phyloP scores from a whole-genome alignment of 2,797 vertebrate species.

The Triplophysa bombifrons region DNA sequence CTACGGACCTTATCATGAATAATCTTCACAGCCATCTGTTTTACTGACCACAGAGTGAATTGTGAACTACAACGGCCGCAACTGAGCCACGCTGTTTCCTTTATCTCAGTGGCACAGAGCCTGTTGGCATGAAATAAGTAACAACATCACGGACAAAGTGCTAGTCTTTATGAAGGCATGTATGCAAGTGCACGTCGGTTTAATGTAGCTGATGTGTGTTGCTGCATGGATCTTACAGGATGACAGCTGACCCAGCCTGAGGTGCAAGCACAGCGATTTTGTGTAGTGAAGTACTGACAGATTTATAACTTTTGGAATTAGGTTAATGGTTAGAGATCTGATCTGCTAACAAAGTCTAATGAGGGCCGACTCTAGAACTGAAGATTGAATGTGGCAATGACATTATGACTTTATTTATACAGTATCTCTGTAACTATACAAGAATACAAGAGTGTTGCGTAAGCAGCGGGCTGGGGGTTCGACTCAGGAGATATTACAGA shows the following conservation, averaged over 20 bases:
- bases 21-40: constrained; percentile 41
- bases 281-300: constrained; percentile 35
- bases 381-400: constrained; percentile 3
- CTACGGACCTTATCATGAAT: constrained; percentile 32
- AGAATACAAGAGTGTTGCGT: background rate
- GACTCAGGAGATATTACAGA: no score
- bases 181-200: background rate
- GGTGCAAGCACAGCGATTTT: constrained; percentile 3
- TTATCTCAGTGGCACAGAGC: constrained; percentile 20
- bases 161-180: constrained; percentile 3
- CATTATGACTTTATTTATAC: background rate
- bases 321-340: constrained; percentile 19
- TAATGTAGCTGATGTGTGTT: constrained; percentile 7
- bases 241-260: constrained; percentile 4
- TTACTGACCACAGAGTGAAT: constrained; percentile 35
- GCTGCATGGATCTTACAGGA: background rate
- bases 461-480: no score
- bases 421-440: background rate
- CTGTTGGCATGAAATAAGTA: constrained; percentile 13
- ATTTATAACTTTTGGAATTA: constrained; percentile 28
- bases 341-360: background rate
- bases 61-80: background rate
- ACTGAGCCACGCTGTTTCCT: background rate
- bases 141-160: background rate
- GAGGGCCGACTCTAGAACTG: background rate